Evolutionary conservation across 2,113 vertebrate genomes (phyloP), one percentile per base, ranked within the genome.

Genomic region (Spea bombifrons): DNA sequence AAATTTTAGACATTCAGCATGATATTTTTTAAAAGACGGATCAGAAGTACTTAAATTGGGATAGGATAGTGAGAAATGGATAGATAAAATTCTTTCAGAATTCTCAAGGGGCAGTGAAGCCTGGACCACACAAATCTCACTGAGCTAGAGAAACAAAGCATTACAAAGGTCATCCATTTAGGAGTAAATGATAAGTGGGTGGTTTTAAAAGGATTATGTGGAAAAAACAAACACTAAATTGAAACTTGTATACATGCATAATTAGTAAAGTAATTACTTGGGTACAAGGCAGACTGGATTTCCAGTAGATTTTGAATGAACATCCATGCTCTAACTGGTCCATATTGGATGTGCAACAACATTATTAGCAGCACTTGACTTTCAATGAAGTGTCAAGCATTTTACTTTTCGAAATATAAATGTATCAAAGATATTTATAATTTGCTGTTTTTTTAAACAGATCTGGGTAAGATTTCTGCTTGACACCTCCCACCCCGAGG

Each of bases 91-190:
- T 73, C 64, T 80, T 80, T 74, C 49, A 57, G 44, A 53, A 63
- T 74, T 80, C 78, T 80, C 78, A 46, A 57, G 78, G 48, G 71
- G 65, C 57, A 59, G 44, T 50, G 15, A 64, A 74, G 78, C 17
- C n/a, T 50, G 45, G 78, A 80, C 78, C 78, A 80, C 78, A 80
- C 78, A 80, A 65, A 80, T 74, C 71, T 61, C 66, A 74, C 71
- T 73, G 70, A 74, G 73, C 71, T 66, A 63, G 77, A 53, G 10
- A 66, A 64, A 57, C 50, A 17, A 47, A 55, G 48, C 65, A 74
- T 80, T 71, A 74, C 78, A 73, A 68, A 68, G 78, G 78, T 80
- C 78, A 80, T 50, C 78, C 71, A 73, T 74, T 74, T 80, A 80
- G 64, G 15, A 80, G 64, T 61, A 74, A 67, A 73, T 68, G 78